Evolutionary conservation across 1,140 invertebrate genomes (phyloP), one percentile per base, ranked within the genome.

Genomic region (Eulimnadia texana): DNA sequence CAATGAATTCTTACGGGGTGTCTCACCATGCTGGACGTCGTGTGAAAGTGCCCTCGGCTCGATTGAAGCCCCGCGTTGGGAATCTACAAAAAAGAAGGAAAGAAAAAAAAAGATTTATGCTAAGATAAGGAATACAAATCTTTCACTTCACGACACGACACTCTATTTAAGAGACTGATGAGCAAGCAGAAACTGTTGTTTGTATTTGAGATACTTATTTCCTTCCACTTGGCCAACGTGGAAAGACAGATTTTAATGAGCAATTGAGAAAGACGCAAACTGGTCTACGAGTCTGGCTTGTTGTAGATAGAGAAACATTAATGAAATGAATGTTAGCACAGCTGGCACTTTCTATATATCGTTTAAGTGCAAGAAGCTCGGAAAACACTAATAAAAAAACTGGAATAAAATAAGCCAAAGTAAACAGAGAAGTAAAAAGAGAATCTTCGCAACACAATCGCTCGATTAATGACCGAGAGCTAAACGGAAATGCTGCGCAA

Each of bases 401-500:
- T 16, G 16, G 16, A 42, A 42, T 16, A 42, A 42, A 42, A 42
- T 42, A 42, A 42, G 6, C 6, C 6, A 42, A 42, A 42, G 33
- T 6, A 16, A 42, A 42, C 6, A 42, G 33, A 42, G 33, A 42
- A 42, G 16, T 42, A 42, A 42, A 42, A 42, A 42, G 6, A 42
- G 33, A 16, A 16, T 16, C 33, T 9, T 9, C 16, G 16, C 16
- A 42, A 42, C 33, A 42, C 33, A 42, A 42, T 42, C 33, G 33
- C 33, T 42, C 33, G 33, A 42, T 42, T 42, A 42, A 42, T 42
- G 61, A 50, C 25, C 64, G 55, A 19, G 66, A n/a, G 60, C 10
- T 65, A 66, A 10, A 42, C 66, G 56, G 62, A 66, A 42, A 52
- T 64, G 63, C 65, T 64, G 51, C 53, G 53, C 29, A 74, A 65